These are phyloP conservation scores for Tineola bisselliella DNA, from an alignment of 2,888 invertebrate species.

Conservation along the genomic window DNA sequence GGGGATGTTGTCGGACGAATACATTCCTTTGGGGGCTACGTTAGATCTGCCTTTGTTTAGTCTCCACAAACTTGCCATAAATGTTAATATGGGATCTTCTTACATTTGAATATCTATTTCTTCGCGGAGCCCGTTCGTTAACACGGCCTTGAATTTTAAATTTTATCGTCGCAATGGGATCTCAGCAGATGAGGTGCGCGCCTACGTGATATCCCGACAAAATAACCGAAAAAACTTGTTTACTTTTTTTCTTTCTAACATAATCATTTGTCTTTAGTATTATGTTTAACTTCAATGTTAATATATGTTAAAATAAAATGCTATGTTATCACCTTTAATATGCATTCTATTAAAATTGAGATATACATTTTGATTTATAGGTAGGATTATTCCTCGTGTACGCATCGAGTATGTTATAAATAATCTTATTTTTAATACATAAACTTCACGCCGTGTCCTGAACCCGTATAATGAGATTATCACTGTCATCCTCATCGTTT, in stretches of 20 bases:
- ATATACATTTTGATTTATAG: no score
- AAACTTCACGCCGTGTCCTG: neutral
- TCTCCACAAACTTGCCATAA: conserved; percentile 67
- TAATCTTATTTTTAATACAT: neutral
- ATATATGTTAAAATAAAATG: no score
- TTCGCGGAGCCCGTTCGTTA: conserved; percentile 67
- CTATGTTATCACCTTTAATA: no score
- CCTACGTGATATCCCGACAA: conserved; percentile 60
- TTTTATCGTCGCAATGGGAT: conserved; percentile 62
- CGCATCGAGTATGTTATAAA: no score
- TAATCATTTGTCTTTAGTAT: neutral
- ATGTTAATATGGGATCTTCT: conserved; percentile 68
- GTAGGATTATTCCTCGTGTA: no score
- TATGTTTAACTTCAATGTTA: neutral
- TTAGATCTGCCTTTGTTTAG: conserved; percentile 56
- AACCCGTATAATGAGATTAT: neutral
- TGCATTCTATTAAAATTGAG: no score
- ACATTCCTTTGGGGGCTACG: conserved; percentile 24
- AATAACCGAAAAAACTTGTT: conserved; percentile 49
- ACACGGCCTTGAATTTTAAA: conserved; percentile 69
- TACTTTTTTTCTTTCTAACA: conserved; percentile 32
- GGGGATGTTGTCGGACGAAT: neutral
- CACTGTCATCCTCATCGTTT: neutral
- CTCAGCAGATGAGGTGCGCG: conserved; percentile 62
- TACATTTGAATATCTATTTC: conserved; percentile 69